Evolutionary conservation across 1,140 invertebrate species (phyloP).

Genomic region (Pantala flavescens): DNA sequence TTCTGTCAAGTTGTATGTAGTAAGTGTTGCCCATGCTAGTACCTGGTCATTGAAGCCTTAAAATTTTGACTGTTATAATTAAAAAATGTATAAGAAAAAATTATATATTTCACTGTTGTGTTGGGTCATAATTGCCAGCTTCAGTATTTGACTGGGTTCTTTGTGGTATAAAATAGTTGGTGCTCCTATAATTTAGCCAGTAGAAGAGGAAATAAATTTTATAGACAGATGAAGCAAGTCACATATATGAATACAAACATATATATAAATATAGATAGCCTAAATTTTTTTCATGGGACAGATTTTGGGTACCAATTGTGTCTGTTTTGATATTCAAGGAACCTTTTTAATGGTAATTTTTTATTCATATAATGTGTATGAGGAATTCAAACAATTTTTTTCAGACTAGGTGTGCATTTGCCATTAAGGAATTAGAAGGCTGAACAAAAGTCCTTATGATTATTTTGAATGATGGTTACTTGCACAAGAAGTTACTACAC

Average conservation of each 20-base stretch:
- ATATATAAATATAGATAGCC: neutral
- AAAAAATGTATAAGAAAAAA: neutral
- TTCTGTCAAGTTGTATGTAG: neutral
- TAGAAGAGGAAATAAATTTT: slow-evolving; percentile 10
- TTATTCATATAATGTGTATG: neutral
- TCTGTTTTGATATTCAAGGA: slow-evolving; percentile 3
- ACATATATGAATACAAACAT: neutral
- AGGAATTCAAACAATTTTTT: neutral
- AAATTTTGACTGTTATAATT: neutral
- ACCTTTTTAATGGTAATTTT: neutral
- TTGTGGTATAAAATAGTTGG: slow-evolving; percentile 6
- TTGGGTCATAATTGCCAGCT: slow-evolving; percentile 5
- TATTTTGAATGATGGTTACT: neutral
- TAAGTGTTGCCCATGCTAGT: neutral
- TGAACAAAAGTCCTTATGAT: neutral
- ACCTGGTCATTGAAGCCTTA: slow-evolving; percentile 4
- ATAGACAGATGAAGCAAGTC: neutral
- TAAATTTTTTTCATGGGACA: slow-evolving; percentile 4
- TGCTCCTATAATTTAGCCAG: slow-evolving; percentile 1
- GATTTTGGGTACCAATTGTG: neutral
- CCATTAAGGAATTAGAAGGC: neutral
- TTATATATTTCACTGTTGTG: neutral
- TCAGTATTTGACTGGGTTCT: slow-evolving; percentile 1
- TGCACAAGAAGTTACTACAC: slow-evolving; percentile 5
- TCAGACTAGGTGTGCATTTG: neutral